Evolutionary conservation across 2,888 invertebrate genomes (phyloP), one percentile per base, ranked within the genome.

Genomic region (Platypus cylindrus): DNA sequence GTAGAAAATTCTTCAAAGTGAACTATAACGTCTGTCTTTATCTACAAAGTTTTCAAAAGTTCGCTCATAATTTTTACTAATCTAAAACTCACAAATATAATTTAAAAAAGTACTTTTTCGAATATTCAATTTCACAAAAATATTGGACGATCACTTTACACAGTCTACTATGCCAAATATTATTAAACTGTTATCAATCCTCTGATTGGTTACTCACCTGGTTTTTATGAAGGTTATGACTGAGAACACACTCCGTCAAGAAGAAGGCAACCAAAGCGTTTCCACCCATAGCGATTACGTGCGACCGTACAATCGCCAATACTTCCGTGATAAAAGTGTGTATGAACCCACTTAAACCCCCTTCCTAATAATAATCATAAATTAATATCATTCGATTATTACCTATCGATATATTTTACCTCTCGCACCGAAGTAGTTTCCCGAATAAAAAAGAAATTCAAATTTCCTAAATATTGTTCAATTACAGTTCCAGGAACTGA

Each of bases 211-310:
- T n/a, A 46, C 58, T 60, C 61, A 90, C 94, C 75, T 95, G 95
- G 65, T 94, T 95, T 64, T 94, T 94, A 58, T 94, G 91, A 45
- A 89, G 83, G 61, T 87, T 93, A 59, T 91, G 86, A 40, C 86
- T 76, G 24, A 97, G 66, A 53, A 90, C 79, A 48, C 90, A 80
- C 62, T 95, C 87, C 7, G 83, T 85, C 72, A 94, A 78, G 59
- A 86, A 89, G 64, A 87, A 94, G 1, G 91, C 85, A 0, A 93
- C 84, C 68, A 97, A 78, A 1, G 93, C 91, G 62, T 95, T 94
- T 3, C 95, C 95, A 16, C 94, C 93, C 18, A 95, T 64, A 1
- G 93, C 86, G 0, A 83, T 78, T 17, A 95, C 87, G 64, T 95
- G 91, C 3, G 94, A 89, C 33, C 94, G 72, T 2, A 87, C 86